Evolutionary conservation across 2,888 invertebrate species (phyloP).

Genomic region (Drosophila tanythrix): DNA sequence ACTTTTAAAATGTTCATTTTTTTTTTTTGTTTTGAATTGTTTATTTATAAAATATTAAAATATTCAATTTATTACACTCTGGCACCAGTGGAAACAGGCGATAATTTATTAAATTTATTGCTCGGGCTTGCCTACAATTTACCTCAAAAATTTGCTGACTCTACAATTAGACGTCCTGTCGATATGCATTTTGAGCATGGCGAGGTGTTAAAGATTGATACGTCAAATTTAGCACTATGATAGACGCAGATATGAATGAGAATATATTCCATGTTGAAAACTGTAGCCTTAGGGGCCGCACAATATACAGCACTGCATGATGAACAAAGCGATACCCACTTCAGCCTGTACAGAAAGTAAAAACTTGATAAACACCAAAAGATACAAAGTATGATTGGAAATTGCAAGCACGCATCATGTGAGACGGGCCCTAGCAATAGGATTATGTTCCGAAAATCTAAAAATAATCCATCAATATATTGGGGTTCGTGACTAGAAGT

Average conservation of each 20-base stretch:
- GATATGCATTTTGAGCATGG: background rate
- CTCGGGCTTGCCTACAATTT: background rate
- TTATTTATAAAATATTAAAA: background rate
- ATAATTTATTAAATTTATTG: background rate
- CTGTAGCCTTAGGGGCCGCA: background rate
- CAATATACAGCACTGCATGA: background rate
- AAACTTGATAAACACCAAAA: background rate
- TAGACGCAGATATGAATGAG: background rate
- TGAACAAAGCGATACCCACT: background rate
- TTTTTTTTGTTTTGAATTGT: background rate
- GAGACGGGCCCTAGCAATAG: constrained; percentile 1
- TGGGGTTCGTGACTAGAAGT: constrained; percentile 61
- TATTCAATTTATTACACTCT: background rate
- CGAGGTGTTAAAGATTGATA: background rate
- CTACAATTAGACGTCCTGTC: background rate
- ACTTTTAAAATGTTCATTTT: background rate
- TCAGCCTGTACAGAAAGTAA: background rate
- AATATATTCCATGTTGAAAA: background rate
- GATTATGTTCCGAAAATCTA: constrained; percentile 24
- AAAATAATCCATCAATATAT: constrained; percentile 33
- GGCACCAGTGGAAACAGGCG: background rate
- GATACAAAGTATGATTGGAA: constrained; percentile 3
- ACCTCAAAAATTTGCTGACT: background rate
- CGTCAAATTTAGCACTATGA: too few species aligned
- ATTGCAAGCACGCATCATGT: constrained; percentile 6